These are phyloP conservation scores for Morbakka virulenta DNA, from an alignment of 30 jellyfish, hydroid and myxozoan species.

Conservation along the genomic window DNA sequence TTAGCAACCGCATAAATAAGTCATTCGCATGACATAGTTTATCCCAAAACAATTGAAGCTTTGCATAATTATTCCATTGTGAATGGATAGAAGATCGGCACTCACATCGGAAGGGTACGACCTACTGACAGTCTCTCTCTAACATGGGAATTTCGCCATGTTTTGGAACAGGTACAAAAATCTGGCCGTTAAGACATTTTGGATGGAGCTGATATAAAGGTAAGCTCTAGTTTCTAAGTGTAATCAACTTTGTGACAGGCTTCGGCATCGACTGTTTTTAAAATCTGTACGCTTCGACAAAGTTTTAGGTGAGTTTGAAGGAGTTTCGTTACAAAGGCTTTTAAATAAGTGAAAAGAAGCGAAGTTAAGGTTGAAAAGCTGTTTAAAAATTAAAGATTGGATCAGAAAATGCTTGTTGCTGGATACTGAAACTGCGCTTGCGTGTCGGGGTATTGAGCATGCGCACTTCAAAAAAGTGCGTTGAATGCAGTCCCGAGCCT, in stretches of 20 bases:
- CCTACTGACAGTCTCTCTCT: background rate
- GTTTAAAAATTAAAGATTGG: conserved; percentile 33
- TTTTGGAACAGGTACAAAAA: background rate
- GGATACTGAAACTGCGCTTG: conserved; percentile 65
- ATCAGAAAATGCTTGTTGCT: conserved; percentile 57
- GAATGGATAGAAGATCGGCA: background rate
- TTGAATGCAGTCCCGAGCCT: too few relatives aligned
- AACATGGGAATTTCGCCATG: background rate
- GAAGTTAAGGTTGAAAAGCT: conserved; percentile 44
- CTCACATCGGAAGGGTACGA: background rate
- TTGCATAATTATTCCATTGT: background rate
- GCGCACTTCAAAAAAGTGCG: conserved; percentile 82
- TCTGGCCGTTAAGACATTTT: background rate
- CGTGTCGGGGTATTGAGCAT: conserved; percentile 66
- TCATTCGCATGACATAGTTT: background rate
- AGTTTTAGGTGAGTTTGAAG: too few relatives aligned
- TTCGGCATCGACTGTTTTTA: too few relatives aligned
- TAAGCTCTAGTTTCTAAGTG: too few relatives aligned
- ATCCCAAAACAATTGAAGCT: background rate
- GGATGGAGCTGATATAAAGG: background rate
- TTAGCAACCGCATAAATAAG: background rate
- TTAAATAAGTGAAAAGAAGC: conserved; percentile 29
- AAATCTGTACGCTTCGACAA: too few relatives aligned
- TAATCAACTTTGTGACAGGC: too few relatives aligned
- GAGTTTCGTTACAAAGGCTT: background rate